Percentiles rank a stretch among this genome's conserved stretches.
Evolutionary conservation across 2,888 invertebrate genomes (phyloP).

Genomic region (Philonicus albiceps): DNA sequence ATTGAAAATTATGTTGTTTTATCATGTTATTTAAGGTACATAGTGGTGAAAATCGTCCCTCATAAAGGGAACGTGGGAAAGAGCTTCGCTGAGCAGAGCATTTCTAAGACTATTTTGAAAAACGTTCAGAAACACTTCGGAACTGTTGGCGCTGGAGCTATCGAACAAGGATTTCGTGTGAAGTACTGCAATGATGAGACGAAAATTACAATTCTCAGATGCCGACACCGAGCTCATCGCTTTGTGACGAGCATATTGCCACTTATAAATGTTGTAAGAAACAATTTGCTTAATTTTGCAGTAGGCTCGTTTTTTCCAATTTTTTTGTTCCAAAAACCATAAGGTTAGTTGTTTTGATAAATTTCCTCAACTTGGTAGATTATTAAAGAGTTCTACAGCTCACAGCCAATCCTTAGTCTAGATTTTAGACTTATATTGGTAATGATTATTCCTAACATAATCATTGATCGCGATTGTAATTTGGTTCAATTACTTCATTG

Average conservation of each 20-base stretch:
- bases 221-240: conserved; percentile 78
- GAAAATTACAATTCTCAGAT: conserved; percentile 75
- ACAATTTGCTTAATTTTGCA: no score
- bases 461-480: no score
- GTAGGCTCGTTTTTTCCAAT: no score
- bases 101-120: conserved; percentile 63
- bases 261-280: conserved; percentile 69
- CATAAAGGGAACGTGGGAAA: conserved; percentile 54
- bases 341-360: no score
- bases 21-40: conserved; percentile 66
- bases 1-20: not conserved
- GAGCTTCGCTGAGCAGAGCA: conserved; percentile 64
- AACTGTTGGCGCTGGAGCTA: conserved; percentile 77
- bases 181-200: conserved; percentile 83
- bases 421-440: no score
- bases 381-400: no score
- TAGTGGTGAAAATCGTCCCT: conserved; percentile 71
- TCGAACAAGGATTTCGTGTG: conserved; percentile 75
- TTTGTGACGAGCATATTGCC: conserved; percentile 75
- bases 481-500: no score
- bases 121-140: conserved; percentile 77
- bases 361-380: no score
- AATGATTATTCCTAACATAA: no score
- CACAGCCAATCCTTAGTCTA: no score
- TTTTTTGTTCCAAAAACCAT: no score